A percentile compares a stretch with the other conserved stretches of the same genome.
Evolutionary conservation across 2,888 invertebrate genomes (phyloP).

Genomic region (Lymantria dispar): DNA sequence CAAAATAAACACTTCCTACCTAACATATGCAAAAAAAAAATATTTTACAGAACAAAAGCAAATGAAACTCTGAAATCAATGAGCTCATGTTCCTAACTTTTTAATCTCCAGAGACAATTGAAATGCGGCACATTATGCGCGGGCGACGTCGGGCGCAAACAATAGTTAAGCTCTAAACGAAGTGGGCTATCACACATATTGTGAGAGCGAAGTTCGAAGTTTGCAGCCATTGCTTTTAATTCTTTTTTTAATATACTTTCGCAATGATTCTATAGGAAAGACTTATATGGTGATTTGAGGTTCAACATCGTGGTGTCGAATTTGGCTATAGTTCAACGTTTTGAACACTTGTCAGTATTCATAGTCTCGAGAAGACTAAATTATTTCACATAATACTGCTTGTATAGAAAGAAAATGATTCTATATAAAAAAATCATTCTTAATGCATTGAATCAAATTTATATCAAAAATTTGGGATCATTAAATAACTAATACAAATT

Average conservation of each 20-base stretch:
- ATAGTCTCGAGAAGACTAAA: no score
- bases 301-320: not conserved
- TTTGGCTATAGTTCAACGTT: not conserved
- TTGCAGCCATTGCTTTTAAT: slow-evolving; percentile 9
- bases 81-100: slow-evolving; percentile 48
- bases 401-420: no score
- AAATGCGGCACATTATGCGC: slow-evolving; percentile 56
- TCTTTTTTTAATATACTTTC: slow-evolving; percentile 14
- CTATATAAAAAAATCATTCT: no score
- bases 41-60: slow-evolving; percentile 16
- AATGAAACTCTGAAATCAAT: slow-evolving; percentile 34
- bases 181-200: slow-evolving; percentile 55
- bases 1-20: not conserved
- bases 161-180: slow-evolving; percentile 60
- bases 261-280: slow-evolving; percentile 14
- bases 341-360: not conserved
- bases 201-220: slow-evolving; percentile 9
- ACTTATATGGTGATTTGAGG: not conserved
- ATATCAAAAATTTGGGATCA: no score
- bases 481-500: no score
- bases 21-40: not conserved
- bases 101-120: slow-evolving; percentile 57
- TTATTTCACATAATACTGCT: no score
- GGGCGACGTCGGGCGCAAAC: slow-evolving; percentile 43
- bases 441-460: no score